These are phyloP conservation scores for Volucella zonaria DNA, from an alignment of 2,888 invertebrate species.

Conservation along the genomic window DNA sequence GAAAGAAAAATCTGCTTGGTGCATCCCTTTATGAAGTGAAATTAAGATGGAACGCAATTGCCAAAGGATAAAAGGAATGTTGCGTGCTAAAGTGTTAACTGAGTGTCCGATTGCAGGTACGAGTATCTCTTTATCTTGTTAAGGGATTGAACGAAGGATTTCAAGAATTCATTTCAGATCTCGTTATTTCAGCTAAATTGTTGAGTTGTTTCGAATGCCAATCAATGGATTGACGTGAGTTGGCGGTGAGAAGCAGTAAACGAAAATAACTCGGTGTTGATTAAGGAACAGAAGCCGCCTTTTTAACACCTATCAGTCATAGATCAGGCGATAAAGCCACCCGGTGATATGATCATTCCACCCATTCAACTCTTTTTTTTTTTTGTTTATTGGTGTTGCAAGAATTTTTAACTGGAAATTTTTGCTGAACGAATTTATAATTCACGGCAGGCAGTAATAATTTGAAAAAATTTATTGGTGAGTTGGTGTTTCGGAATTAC, in stretches of 20 bases:
- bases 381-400: conserved; percentile 28
- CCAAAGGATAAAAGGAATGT: conserved; percentile 51
- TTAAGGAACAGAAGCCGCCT: conserved; percentile 11
- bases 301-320: conserved; percentile 48
- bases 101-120: conserved; percentile 21
- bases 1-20: conserved; percentile 16
- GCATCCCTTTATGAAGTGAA: conserved; percentile 39
- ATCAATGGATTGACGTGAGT: conserved; percentile 38
- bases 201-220: conserved; percentile 36
- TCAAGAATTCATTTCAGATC: conserved; percentile 45
- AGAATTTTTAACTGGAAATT: conserved; percentile 1
- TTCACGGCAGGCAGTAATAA: too few relatives aligned
- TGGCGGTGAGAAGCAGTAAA: conserved; percentile 12
- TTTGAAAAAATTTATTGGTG: too few relatives aligned
- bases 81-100: conserved; percentile 68
- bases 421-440: conserved; percentile 10
- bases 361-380: conserved; percentile 56
- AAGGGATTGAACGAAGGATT: conserved; percentile 36
- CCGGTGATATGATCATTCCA: conserved; percentile 33
- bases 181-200: conserved; percentile 41
- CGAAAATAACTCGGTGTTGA: conserved; percentile 29
- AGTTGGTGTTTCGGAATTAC: too few relatives aligned
- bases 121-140: conserved; percentile 19
- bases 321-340: conserved; percentile 20
- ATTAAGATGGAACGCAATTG: conserved; percentile 47